Percentiles rank a stretch among this genome's conserved stretches.
phyloP scores from a whole-genome alignment of 2,113 vertebrate genomes.

The Calidris pygmaea region DNA sequence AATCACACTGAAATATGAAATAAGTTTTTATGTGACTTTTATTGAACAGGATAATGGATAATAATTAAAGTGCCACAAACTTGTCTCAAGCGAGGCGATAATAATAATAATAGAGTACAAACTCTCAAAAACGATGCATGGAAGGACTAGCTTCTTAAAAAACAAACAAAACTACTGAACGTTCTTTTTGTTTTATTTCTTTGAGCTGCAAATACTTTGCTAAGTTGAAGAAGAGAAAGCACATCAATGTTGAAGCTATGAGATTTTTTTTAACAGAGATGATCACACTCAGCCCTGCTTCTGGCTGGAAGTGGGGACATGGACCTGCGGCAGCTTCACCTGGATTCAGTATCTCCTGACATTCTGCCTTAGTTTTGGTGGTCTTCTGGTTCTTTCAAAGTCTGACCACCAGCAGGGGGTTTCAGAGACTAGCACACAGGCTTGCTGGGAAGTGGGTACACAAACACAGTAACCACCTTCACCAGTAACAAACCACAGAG shows the following conservation, averaged over 20 bases:
- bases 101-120: neutral
- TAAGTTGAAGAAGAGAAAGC: neutral
- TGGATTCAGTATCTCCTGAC: neutral
- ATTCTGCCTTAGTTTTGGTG: neutral
- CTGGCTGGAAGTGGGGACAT: fast-evolving
- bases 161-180: neutral
- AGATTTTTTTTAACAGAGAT: neutral
- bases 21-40: neutral
- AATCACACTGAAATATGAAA: neutral
- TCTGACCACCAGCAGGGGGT: neutral
- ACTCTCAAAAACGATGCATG: neutral
- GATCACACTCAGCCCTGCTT: neutral
- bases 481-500: neutral
- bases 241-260: fast-evolving
- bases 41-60: neutral
- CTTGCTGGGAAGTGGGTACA: neutral
- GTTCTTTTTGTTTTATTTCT: neutral
- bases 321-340: fast-evolving
- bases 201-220: neutral
- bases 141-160: neutral
- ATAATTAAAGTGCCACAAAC: slow-evolving; percentile 45
- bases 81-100: neutral
- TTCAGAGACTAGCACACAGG: neutral
- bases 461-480: fast-evolving
- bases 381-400: neutral